phyloP scores from a whole-genome alignment of 2,113 vertebrate species.

The Alosa alosa region DNA sequence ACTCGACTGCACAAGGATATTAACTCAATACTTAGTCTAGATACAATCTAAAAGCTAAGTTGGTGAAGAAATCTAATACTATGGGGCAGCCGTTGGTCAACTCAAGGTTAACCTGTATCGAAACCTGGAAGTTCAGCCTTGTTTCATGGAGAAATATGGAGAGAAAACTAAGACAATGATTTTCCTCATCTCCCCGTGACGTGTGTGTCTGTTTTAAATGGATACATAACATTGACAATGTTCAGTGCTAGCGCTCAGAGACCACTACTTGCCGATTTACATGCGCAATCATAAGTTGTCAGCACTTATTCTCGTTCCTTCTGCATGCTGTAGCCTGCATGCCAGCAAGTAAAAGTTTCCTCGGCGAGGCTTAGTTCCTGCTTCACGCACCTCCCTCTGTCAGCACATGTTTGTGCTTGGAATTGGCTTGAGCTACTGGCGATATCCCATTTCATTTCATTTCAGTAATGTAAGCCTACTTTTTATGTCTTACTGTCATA shows the following conservation, averaged over 20 bases:
- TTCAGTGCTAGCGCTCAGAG: neutral
- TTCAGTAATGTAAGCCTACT: neutral
- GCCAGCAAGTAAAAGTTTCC: neutral
- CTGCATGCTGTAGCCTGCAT: neutral
- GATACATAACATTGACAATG: neutral
- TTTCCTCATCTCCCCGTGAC: neutral
- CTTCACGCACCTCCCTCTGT: neutral
- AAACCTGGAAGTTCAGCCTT: neutral
- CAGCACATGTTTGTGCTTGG: neutral
- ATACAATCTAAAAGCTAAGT: neutral
- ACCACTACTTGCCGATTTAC: neutral
- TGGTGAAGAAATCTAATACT: neutral
- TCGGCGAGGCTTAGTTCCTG: neutral
- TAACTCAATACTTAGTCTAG: neutral
- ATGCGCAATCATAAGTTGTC: too few relatives aligned
- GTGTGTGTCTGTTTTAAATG: neutral
- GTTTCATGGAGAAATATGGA: too few relatives aligned
- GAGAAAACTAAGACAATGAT: neutral
- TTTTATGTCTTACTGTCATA: neutral
- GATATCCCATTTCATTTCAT: neutral
- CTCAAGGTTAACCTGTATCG: neutral
- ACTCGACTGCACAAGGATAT: neutral
- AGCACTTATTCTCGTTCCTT: neutral
- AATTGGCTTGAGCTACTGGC: neutral
- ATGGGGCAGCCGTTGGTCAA: neutral